Conservation (phyloP, 2,797 vertebrate species). For the Erpetoichthys calabaricus region DNA sequence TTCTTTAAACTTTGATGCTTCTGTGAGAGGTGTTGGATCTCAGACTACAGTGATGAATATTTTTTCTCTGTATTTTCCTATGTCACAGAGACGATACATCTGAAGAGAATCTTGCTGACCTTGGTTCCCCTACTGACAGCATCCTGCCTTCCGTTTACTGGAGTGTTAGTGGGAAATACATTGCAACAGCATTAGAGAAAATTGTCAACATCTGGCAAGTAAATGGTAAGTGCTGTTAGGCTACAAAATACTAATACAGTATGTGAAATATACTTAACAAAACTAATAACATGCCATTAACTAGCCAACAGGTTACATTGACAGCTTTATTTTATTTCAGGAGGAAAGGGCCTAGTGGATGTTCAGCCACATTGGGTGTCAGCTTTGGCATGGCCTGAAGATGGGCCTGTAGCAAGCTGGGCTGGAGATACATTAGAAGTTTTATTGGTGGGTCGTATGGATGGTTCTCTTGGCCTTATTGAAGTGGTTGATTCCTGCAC, state of each 20-base stretch:
- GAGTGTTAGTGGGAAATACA: slow-evolving; percentile 83
- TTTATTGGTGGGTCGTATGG: slow-evolving; percentile 83
- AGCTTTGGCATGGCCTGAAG: slow-evolving; percentile 76
- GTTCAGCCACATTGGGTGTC: slow-evolving; percentile 93
- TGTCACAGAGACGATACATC: slow-evolving; percentile 61
- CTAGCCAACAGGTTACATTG: no score
- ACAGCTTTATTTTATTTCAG: slow-evolving; percentile 30
- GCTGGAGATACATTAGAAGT: slow-evolving; percentile 70
- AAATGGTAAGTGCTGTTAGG: slow-evolving; percentile 54
- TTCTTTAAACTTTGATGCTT: no score
- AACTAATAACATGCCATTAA: no score
- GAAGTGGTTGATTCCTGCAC: slow-evolving; percentile 71
- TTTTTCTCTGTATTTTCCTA: background rate
- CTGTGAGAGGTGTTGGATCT: no score
- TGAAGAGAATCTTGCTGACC: slow-evolving; percentile 50
- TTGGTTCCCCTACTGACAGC: slow-evolving; percentile 77
- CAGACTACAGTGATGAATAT: no score
- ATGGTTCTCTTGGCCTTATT: slow-evolving; percentile 81
- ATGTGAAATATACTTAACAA: no score
- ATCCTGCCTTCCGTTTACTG: slow-evolving; percentile 75
- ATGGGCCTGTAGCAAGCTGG: slow-evolving; percentile 62
- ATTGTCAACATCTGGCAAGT: slow-evolving; percentile 96
- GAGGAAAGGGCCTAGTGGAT: slow-evolving; percentile 78
- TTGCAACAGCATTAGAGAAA: slow-evolving; percentile 86
- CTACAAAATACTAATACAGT: no score